Evolutionary conservation across 2,797 vertebrate species (phyloP), one percentile per base, ranked within the genome.

Genomic region (Paratrypauchen microcephalus): DNA sequence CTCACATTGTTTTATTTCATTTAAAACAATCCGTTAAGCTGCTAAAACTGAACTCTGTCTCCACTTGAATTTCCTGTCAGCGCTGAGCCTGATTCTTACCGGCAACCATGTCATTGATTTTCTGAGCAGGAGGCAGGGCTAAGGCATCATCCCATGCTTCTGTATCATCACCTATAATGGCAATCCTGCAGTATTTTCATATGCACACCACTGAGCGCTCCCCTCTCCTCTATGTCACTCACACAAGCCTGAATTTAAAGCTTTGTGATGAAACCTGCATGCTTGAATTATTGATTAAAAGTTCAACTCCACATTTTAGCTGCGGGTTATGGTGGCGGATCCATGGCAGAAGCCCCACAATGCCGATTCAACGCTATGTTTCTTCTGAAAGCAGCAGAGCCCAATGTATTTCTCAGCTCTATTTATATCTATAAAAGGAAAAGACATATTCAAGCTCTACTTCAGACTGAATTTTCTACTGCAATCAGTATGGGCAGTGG

Each of bases 71-170:
- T 68, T 74, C 65, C 69, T 81, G 90, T 90, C 87, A 84, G 86
- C 77, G 74, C 75, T 88, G 92, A 92, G 87, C 75, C 76, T 93
- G 88, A 94, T 92, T 88, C 67, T 68, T 83, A 80, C 81, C 87
- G 90, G 89, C 92, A 94, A 84, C 90, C 92, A 76, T 94, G 90
- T 92, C 93, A 94, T 93, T 91, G 91, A 85, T 87, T 93, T 81
- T 36, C 83, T 75, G 56, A 58, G 69, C 76, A 78, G 81, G 82
- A 84, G 69, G 79, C 71, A 87, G 79, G 82, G 72, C 77, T 86
- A 86, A 74, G 68, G 80, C 85, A 88, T 90, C 87, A 78, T 84
- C 88, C 91, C 80, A 62, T 68, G 73, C 79, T 79, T 74, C 75
- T 87, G 85, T 86, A 87, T 86, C 82, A 86, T 87, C 87, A 91